Evolutionary conservation across 2,797 vertebrate species (phyloP).

Genomic region (Paedocypris micromegethes): DNA sequence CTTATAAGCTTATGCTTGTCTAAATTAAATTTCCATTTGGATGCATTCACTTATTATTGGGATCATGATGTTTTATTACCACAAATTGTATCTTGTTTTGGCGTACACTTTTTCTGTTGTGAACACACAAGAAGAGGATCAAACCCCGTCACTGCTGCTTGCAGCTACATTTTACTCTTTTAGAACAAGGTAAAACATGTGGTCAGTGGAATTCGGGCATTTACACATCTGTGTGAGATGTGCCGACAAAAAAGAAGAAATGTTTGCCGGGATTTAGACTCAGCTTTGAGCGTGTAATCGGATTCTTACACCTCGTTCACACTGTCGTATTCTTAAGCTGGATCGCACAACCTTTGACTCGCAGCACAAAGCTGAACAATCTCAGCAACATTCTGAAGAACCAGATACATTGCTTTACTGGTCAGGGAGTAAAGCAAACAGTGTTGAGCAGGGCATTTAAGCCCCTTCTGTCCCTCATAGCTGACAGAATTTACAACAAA

Average conservation of each 20-base stretch:
- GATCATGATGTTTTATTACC: too few species aligned
- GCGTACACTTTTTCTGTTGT: too few species aligned
- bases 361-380: conserved; percentile 32
- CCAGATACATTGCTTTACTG: conserved; percentile 28
- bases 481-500: background rate
- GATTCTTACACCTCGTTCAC: conserved; percentile 50
- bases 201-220: conserved; percentile 51
- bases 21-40: too few species aligned
- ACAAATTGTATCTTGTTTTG: too few species aligned
- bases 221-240: conserved; percentile 53
- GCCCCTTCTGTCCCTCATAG: background rate
- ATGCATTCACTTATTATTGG: too few species aligned
- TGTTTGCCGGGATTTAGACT: conserved; percentile 24
- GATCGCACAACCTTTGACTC: conserved; percentile 38
- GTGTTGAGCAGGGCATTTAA: conserved; percentile 7
- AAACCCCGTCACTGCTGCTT: too few species aligned
- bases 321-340: conserved; percentile 37
- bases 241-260: conserved; percentile 20
- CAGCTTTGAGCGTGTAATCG: conserved; percentile 44
- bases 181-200: conserved; percentile 29
- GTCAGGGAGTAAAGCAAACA: conserved; percentile 9
- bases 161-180: too few species aligned
- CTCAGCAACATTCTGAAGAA: conserved; percentile 24
- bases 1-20: too few species aligned
- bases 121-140: too few species aligned